A percentile compares a stretch with the other conserved stretches of the same genome.
phyloP scores from a whole-genome alignment of 1,140 invertebrate genomes.

The Brachionus sp. region DNA sequence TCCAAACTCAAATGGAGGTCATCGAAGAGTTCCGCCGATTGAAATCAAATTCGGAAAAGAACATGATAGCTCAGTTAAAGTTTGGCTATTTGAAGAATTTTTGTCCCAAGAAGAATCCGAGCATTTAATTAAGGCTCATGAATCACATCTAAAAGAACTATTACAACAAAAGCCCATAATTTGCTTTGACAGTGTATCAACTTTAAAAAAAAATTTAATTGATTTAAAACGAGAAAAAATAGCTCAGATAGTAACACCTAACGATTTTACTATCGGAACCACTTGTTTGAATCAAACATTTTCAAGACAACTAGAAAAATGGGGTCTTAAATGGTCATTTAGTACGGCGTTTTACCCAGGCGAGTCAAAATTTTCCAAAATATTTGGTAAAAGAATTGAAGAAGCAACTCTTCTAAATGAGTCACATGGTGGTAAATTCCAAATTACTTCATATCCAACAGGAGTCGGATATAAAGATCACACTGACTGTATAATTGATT shows the following conservation, averaged over 20 bases:
- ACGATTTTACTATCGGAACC: conserved; percentile 55
- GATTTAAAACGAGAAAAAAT: conserved; percentile 48
- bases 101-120: conserved; percentile 55
- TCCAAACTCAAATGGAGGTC: conserved; percentile 49
- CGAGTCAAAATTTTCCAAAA: conserved; percentile 54
- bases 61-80: conserved; percentile 52
- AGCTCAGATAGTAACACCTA: conserved; percentile 50
- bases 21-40: conserved; percentile 51
- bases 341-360: conserved; percentile 58
- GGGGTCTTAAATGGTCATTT: conserved; percentile 56
- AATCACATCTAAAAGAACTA: conserved; percentile 52
- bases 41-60: conserved; percentile 52
- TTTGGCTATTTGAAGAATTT: conserved; percentile 56
- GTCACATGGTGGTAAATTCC: conserved; percentile 57
- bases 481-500: conserved; percentile 54
- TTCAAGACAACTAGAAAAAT: conserved; percentile 51
- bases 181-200: conserved; percentile 55
- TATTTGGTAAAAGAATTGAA: conserved; percentile 52
- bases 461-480: conserved; percentile 55
- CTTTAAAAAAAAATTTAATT: conserved; percentile 52
- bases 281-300: conserved; percentile 55
- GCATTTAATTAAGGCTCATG: conserved; percentile 53
- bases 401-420: conserved; percentile 52
- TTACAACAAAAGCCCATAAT: conserved; percentile 51
- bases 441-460: conserved; percentile 53